phyloP scores from a whole-genome alignment of 2,113 vertebrate genomes.

The Regulus satrapa region DNA sequence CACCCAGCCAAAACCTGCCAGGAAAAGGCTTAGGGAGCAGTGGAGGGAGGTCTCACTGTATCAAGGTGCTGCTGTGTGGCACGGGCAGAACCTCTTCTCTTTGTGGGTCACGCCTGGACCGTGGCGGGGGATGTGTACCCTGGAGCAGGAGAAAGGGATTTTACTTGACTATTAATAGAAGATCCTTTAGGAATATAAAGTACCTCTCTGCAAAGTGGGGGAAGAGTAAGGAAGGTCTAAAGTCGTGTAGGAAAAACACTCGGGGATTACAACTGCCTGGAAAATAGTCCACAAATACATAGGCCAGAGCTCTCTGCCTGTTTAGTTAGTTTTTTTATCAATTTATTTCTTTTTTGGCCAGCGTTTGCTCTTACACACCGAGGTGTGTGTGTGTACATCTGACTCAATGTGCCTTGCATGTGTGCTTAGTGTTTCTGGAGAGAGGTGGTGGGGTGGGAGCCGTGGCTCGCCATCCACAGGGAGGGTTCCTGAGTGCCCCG shows the following conservation, averaged over 20 bases:
- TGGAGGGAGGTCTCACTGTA: neutral
- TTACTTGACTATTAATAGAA: neutral
- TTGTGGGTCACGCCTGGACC: neutral
- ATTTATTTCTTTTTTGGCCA: constrained; percentile 9
- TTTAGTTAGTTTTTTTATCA: constrained; percentile 15
- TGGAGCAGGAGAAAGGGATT: constrained; percentile 1
- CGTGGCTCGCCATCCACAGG: neutral
- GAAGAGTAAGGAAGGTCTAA: neutral
- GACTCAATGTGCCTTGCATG: constrained; percentile 73
- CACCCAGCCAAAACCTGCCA: neutral
- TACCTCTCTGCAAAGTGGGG: neutral
- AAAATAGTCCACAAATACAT: constrained; percentile 3
- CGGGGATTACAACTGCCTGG: constrained; percentile 40
- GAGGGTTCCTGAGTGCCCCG: neutral
- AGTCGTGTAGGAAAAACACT: neutral
- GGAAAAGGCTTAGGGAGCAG: neutral
- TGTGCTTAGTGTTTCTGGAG: constrained; percentile 31
- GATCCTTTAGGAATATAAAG: neutral
- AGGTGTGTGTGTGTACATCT: neutral
- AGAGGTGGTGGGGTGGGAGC: neutral
- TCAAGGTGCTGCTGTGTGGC: accelerated
- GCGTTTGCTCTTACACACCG: constrained; percentile 56
- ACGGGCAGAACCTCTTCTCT: neutral
- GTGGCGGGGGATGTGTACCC: accelerated
- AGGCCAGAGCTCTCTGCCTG: constrained; percentile 60